Evolutionary conservation across 2,113 vertebrate genomes (phyloP), one percentile per base, ranked within the genome.

Genomic region (Bujurquina vittata): DNA sequence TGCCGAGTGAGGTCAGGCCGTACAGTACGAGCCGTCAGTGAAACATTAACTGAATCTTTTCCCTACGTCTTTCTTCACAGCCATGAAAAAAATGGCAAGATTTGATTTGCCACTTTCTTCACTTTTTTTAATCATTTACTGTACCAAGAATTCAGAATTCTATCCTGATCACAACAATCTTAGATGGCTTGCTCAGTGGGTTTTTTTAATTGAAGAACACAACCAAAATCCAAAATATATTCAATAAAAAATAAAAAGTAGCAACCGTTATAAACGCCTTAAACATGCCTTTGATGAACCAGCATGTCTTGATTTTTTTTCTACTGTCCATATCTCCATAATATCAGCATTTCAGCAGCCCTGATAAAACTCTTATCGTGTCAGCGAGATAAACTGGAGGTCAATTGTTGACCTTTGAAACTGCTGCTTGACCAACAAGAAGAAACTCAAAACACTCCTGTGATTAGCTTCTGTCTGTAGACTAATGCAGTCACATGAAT

Each of bases 11-110:
- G 33, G 72, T 49, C 18, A 58, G 75, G 79, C 31, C 3, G n/a
- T 74, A 82, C 84, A 81, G 88, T 58, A 23, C 4, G 10, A 20
- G 8, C 55, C 18, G 20, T 37, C 43, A 14, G 88, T 89, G 46
- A 92, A 92, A 93, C 76, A 92, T 93, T 94, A 93, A 94, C 87
- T 3, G 10, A 55, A 46, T 80, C n/a, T 62, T 58, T 22, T 58
- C 76, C 33, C 18, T 29, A 31, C 61, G 33, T n/a, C 72, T 73
- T 46, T 43, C 31, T 20, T 69, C 26, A 82, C 49, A 52, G 43
- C 7, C 5, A 15, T 4, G 18, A 77, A 37, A 22, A 78, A 26
- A 62, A 72, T 79, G 37, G 35, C 31, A 12, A 35, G 26, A 17
- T 54, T 11, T 4, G 3, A 54, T 40, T 78, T 31, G 18, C 29